Evolutionary conservation across 2,113 vertebrate species (phyloP), one percentile per base, ranked within the genome.

Genomic region (Potamarius usumacintae): DNA sequence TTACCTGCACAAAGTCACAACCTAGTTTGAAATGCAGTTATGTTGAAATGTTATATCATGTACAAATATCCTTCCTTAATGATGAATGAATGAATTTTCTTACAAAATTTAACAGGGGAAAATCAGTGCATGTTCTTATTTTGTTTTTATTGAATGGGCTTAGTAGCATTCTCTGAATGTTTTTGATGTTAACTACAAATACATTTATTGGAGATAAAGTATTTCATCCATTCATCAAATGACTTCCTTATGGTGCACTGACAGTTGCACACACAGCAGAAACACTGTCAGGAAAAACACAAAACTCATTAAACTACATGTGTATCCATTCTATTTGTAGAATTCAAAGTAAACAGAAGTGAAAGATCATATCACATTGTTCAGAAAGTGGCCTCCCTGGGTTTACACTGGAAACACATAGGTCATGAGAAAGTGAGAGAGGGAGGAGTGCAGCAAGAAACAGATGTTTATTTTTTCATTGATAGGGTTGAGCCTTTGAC

Each of bases 341-440:
- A 87, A 74, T 82, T 82, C 53, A 82, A 87, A 87, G 67, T 72
- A 87, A 87, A 74, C 79, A 83, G 6, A 62, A 80, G 1, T 74
- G 52, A 82, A 82, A 81, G 55, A 62, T 48, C 20, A 71, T 18
- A 57, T 22, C 69, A 30, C 53, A 6, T 72, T 20, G 25, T 52
- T 58, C 22, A 74, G 11, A 53, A 82, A 74, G 55, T 87, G 85
- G 76, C 85, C 86, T 87, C 86, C 55, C 15, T 82, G 79, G 86
- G 79, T 82, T 83, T 88, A 48, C 72, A 88, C 50, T 79, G 52
- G 69, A 78, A 84, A 83, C 60, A 84, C 74, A 84, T 1, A 83
- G 87, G 87, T 88, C 87, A 69, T 88, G 87, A 88, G 87, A 88
- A 88, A 88, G 72, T 22, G 57, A 50, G 27, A 88, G 60, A 84